Percentiles rank a stretch among this genome's conserved stretches.
These are phyloP conservation scores for Drosophila aldrichi DNA, from an alignment of 2,888 invertebrate genomes.

Conservation along the genomic window DNA sequence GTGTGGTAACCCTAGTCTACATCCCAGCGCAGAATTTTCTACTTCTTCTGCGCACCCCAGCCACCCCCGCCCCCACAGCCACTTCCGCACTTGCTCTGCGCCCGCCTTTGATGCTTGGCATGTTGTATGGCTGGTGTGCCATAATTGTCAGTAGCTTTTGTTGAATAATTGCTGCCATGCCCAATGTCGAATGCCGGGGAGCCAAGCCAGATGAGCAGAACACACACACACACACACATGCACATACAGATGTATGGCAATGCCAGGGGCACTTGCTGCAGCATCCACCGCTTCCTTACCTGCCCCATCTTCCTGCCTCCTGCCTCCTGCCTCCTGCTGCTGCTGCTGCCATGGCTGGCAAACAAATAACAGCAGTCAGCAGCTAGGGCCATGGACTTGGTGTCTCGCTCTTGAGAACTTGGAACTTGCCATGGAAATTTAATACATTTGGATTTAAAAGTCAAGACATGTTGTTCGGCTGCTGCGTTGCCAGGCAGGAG, in stretches of 20 bases:
- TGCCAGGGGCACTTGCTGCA: conserved; percentile 52
- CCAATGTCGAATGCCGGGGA: conserved; percentile 74
- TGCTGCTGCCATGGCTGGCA: conserved; percentile 28
- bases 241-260: conserved; percentile 22
- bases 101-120: conserved; percentile 23
- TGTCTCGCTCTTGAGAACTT: conserved; percentile 60
- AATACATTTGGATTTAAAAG: conserved; percentile 80
- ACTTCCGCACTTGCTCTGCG: neutral
- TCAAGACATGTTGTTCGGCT: conserved; percentile 71
- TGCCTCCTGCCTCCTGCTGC: neutral
- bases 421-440: conserved; percentile 71
- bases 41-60: conserved; percentile 1
- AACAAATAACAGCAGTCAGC: conserved; percentile 43
- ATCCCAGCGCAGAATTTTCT: conserved; percentile 7
- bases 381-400: conserved; percentile 30
- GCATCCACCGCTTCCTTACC: conserved; percentile 9
- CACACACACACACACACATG: neutral
- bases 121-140: conserved; percentile 70
- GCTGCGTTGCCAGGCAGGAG: conserved; percentile 61
- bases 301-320: neutral
- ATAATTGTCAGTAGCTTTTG: conserved; percentile 81
- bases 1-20: conserved; percentile 18
- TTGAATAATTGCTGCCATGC: conserved; percentile 79
- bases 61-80: neutral
- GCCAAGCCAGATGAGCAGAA: conserved; percentile 55